Evolutionary conservation across 2,113 vertebrate species (phyloP).

Genomic region (Ploceus nigricollis): DNA sequence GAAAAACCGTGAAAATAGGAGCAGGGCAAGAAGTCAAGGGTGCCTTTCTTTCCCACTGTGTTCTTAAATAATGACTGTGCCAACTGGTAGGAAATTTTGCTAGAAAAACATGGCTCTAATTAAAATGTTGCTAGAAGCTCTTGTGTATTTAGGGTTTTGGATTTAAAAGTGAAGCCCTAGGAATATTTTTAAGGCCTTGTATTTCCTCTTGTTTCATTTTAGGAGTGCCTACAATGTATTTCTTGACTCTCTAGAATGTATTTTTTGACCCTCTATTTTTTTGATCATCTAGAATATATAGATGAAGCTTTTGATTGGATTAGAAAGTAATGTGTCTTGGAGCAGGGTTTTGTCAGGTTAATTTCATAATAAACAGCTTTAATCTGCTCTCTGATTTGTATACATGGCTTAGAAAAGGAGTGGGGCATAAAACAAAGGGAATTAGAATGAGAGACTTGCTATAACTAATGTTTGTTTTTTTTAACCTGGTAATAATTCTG

Average conservation of each 20-base stretch:
- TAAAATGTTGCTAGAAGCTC: background rate
- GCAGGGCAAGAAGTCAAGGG: background rate
- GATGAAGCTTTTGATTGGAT: background rate
- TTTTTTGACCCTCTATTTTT: background rate
- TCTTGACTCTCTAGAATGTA: no score
- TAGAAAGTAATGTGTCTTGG: background rate
- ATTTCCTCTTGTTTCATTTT: background rate
- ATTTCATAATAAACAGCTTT: background rate
- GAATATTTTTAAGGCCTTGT: background rate
- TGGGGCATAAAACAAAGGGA: background rate
- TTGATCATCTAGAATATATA: rapidly evolving
- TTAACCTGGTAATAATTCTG: background rate
- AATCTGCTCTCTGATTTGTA: background rate
- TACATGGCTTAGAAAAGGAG: background rate
- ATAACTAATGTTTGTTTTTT: background rate
- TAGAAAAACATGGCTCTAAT: background rate
- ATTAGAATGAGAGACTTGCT: background rate
- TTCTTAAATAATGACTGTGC: background rate
- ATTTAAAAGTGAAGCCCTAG: background rate
- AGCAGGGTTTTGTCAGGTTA: background rate
- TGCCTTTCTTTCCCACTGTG: rapidly evolving
- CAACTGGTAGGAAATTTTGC: background rate
- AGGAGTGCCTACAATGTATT: background rate
- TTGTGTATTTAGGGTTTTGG: background rate
- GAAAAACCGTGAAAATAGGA: background rate